Base-by-base conservation (phyloP, 2,888 invertebrate species). In the Caradrina clavipalpis region DNA sequence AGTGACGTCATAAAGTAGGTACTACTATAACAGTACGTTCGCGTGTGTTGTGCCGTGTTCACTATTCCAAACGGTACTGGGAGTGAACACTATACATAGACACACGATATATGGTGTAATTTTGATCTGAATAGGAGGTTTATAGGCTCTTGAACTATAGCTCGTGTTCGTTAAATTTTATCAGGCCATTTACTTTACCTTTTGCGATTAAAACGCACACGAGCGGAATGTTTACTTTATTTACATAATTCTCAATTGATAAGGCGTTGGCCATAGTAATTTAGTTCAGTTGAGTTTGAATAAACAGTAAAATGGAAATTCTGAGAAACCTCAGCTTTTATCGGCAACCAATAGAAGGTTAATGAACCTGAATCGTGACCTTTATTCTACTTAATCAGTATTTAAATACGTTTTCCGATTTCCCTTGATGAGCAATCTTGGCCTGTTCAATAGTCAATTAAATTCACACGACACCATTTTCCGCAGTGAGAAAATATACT, bases 141-240 rank as follows among this genome's bases (percentile, higher is more conserved):
- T 17, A 53, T 10, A 13, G 13, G 1, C 26, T 31, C 3, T 26
- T 39, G 76, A 69, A 61, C 56, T 39, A 53, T 53, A 42, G 21
- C 55, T 49, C 19, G 19, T 45, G 35, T 60, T 35, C 13, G 19
- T 19, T 22, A 19, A 55, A 47, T 59, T n/a, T 42, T 73, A 76
- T 69, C 49, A 49, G 31, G 21, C 26, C 19, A 17, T 56, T 50
- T 31, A 31, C 15, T 45, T 39, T 53, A 22, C n/a, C 8, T 60
- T 53, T 66, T 19, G 11, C 49, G 26, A 73, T 53, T 50, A 73
- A 65, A 66, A 39, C 11, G 4, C 39, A 73, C 73, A 61, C 57
- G 60, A 61, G 79, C 53, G 73, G 35, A 75, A 65, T 72, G n/a
- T 60, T 78, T 56, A 53, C 56, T n/a, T 39, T 3, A 47, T 71